Percentiles rank a stretch among this genome's conserved stretches.
Conservation (phyloP, 2,113 vertebrate species). For the Oenanthe oenanthe region DNA sequence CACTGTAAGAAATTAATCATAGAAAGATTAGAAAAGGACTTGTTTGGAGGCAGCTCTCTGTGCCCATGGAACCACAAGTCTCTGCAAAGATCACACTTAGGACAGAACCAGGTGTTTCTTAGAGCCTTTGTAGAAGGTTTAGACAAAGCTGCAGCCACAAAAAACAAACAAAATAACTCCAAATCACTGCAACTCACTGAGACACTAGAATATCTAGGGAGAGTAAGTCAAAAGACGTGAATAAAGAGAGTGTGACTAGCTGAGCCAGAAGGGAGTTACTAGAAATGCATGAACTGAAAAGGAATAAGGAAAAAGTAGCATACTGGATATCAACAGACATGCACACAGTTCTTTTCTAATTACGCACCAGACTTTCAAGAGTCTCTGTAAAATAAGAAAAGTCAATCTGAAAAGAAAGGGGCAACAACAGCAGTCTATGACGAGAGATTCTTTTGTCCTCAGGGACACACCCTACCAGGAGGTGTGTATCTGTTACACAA, state of each 20-base stretch:
- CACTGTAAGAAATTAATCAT: not conserved
- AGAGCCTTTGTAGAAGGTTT: not conserved
- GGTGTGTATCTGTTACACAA: not conserved
- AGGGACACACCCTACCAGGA: not conserved
- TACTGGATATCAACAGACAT: not conserved
- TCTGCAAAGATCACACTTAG: not conserved
- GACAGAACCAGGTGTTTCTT: not conserved
- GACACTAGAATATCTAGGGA: not conserved
- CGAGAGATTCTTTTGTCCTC: not conserved
- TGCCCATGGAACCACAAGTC: not conserved
- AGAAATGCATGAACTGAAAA: not conserved
- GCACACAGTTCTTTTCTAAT: not conserved
- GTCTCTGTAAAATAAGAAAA: not conserved
- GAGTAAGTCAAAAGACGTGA: not conserved
- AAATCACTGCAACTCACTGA: not conserved
- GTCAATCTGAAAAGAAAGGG: not conserved
- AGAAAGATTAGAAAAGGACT: not conserved
- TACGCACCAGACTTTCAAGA: not conserved
- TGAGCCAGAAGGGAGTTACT: not conserved
- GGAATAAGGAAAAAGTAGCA: not conserved
- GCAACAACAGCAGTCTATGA: not conserved
- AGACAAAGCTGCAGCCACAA: not conserved
- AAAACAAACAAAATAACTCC: not conserved
- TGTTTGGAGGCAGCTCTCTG: not conserved
- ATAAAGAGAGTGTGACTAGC: not conserved